Evolutionary conservation across 2,888 invertebrate species (phyloP).

Genomic region (Plutella xylostella): DNA sequence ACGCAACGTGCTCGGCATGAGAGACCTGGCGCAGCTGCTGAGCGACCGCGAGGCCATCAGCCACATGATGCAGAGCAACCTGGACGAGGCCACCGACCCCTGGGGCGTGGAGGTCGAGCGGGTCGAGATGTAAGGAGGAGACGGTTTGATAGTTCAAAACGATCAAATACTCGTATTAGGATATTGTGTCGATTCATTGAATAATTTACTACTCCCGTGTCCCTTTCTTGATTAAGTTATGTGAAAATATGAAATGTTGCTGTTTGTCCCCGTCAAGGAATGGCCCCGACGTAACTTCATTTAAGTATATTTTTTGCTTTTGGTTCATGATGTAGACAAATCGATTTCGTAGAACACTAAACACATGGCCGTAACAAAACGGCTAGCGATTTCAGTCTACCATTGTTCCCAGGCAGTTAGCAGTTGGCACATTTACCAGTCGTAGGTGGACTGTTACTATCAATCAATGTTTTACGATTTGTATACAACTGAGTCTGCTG

Average conservation of each 20-base stretch:
- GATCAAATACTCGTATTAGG: no score
- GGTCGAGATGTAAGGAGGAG: constrained; percentile 95
- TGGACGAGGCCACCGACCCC: constrained; percentile 90
- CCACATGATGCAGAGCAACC: constrained; percentile 86
- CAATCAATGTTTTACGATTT: constrained; percentile 60
- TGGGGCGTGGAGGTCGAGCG: constrained; percentile 96
- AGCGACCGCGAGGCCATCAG: constrained; percentile 94
- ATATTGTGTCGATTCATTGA: no score
- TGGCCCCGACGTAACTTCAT: no score
- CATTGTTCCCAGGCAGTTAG: not conserved
- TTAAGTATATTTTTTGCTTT: no score
- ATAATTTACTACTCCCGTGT: no score
- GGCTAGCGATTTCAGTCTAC: not conserved
- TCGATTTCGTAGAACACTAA: no score
- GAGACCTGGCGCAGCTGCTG: constrained; percentile 90
- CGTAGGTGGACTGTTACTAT: constrained; percentile 27
- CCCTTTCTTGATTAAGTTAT: no score
- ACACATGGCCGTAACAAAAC: not conserved
- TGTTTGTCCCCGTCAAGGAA: no score
- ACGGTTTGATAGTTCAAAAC: no score
- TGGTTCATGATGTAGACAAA: no score
- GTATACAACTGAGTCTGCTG: constrained; percentile 47
- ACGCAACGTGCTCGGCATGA: constrained; percentile 91
- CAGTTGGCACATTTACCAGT: constrained; percentile 42
- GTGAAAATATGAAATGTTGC: no score